Base-by-base conservation (phyloP, 1,140 invertebrate genomes). In the Condylostylus longicornis region DNA sequence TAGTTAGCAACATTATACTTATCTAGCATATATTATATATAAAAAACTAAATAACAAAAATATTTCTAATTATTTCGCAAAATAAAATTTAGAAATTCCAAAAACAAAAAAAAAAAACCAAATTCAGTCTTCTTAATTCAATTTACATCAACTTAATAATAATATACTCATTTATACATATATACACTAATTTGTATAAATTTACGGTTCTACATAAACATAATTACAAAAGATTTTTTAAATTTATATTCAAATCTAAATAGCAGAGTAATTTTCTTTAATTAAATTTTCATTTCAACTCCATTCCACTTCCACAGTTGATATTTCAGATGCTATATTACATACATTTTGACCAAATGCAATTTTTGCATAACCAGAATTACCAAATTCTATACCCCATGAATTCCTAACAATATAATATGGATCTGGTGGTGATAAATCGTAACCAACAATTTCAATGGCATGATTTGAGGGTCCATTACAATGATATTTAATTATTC, bases 371-470 rank as follows among this genome's bases (percentile, higher is more conserved):
- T 88, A 89, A 1, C 86, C 87, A 30, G 70, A 60, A 45, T 77
- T 64, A 0, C 85, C 85, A 51, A 83, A 90, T 5, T 67, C 62
- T 10, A 62, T 46, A 1, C 84, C 85, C 85, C 86, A 91, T 0
- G 83, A 86, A 63, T 90, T 91, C 46, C 79, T 71, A 0, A 81
- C 76, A 30, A 90, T 87, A 48, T 87, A 91, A 61, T 79, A 75
- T 1, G 86, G 85, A 25, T 81, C 71, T 13, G 70, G 58, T 37
- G 67, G 75, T 17, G 71, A 72, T 14, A 75, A 53, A 53, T 89
- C 77, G 54, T 89, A 91, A 1, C 86, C 86, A 2, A 90, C 77
- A 42, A 91, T 74, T 58, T 82, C 74, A 1, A 88, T 82, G 2
- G 85, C 84, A 58, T 90, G 87, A 63, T 90, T 90, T 2, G 66